Evolutionary conservation across 2,797 vertebrate species (phyloP), one percentile per base, ranked within the genome.

Genomic region (Dicrostonyx torquatus): DNA sequence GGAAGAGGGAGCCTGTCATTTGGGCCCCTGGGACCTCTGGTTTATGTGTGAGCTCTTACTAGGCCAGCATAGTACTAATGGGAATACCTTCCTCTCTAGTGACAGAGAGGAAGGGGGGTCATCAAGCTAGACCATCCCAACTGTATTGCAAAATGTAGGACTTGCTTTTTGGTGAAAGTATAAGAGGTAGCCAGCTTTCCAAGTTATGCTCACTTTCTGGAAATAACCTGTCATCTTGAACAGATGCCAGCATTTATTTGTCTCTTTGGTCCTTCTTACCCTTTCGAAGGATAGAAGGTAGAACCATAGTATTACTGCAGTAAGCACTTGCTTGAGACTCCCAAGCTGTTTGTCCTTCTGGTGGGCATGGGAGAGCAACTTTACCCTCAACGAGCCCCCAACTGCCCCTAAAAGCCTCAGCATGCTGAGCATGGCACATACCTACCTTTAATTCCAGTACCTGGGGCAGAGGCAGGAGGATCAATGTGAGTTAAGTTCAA

Each of bases 101-200:
- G 18, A 11, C n/a, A 13, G 11, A 31, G 68, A 55, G 68, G 50
- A 87, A 87, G 68, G 68, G 40, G 91, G 73, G 15, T 72, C 87
- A 50, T 50, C 34, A 20, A 24, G 48, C 70, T 76, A 91, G 18
- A 17, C 5, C 15, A 53, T 53, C 80, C 45, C 55, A n/a, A 20
- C 80, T 58, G 29, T 89, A 15, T 82, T 96, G 85, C 72, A 83
- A 88, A 96, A 79, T 2, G 6, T 62, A 48, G 95, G 79, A 53
- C 66, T 96, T 96, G 60, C 55, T 94, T 89, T 64, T 29, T 90
- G 62, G 29, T 83, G 78, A 53, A 15, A 53, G 50, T 77, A 3
- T 78, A 64, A 73, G 64, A 18, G 43, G 48, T 76, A 64, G 37
- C 77, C 50, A 50, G 79, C 82, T 84, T 68, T 79, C 70, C 31